These are phyloP conservation scores for Anguilla megastoma DNA, from an alignment of 2,797 vertebrate species.

Conservation along the genomic window DNA sequence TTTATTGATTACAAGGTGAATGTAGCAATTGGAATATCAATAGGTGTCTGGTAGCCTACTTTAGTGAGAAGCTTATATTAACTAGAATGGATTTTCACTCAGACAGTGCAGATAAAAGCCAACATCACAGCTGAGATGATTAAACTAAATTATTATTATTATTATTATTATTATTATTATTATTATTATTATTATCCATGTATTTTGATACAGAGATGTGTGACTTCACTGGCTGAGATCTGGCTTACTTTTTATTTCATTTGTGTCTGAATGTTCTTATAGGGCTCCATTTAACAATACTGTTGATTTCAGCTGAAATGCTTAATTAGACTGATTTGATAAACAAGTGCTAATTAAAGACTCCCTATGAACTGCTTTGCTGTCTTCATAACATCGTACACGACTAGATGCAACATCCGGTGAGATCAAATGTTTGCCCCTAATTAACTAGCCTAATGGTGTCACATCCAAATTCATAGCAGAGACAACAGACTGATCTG, in stretches of 20 bases:
- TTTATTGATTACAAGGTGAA: neutral
- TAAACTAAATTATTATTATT: neutral
- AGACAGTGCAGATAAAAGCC: neutral
- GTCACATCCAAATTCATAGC: neutral
- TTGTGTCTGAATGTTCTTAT: neutral
- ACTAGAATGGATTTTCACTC: neutral
- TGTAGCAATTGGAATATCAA: neutral
- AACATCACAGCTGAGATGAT: neutral
- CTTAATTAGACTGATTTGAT: slow-evolving; percentile 32
- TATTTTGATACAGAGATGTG: neutral
- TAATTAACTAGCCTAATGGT: neutral
- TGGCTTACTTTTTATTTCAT: neutral
- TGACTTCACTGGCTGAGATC: neutral
- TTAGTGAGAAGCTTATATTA: neutral
- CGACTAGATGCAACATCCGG: neutral
- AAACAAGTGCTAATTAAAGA: slow-evolving; percentile 30
- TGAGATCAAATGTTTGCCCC: neutral
- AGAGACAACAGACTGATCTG: neutral
- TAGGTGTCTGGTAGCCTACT: neutral
- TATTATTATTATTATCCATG: neutral
- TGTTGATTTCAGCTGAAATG: slow-evolving; percentile 24
- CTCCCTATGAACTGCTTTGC: neutral
- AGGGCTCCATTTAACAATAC: slow-evolving; percentile 18
- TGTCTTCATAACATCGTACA: slow-evolving; percentile 1
- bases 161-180: neutral